Conservation (phyloP, 1,140 invertebrate species). For the Nephila pilipes region DNA sequence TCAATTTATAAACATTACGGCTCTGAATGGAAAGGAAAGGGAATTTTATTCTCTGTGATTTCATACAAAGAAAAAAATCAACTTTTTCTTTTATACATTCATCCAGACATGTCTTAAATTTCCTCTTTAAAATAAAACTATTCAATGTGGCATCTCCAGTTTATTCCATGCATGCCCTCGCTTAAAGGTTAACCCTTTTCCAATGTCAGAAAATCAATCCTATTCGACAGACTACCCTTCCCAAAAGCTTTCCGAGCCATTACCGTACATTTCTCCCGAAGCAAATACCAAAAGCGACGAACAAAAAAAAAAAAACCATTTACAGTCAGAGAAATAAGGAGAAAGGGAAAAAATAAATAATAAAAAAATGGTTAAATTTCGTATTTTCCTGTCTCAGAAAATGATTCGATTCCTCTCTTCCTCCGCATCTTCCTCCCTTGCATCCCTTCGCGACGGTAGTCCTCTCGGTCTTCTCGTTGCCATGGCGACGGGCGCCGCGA, state of each 20-base stretch:
- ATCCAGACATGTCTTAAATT: no score
- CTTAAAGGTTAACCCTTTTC: neutral
- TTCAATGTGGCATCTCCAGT: no score
- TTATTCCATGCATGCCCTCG: no score
- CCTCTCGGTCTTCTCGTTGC: slow-evolving; percentile 65
- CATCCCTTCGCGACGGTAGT: slow-evolving; percentile 19
- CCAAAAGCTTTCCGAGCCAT: neutral
- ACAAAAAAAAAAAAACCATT: neutral
- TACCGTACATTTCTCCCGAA: neutral
- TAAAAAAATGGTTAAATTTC: neutral
- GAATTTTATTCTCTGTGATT: no score
- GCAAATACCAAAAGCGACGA: neutral
- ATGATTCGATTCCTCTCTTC: slow-evolving; percentile 31
- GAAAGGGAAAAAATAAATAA: neutral
- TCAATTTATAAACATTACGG: no score
- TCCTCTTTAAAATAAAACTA: no score
- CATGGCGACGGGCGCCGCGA: slow-evolving; percentile 50
- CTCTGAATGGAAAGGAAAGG: no score
- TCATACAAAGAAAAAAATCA: no score
- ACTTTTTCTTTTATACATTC: no score
- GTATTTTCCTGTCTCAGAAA: neutral
- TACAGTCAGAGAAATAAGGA: neutral
- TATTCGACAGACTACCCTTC: neutral
- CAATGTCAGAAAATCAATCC: neutral
- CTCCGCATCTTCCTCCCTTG: slow-evolving; percentile 1